Percentiles rank a stretch among this genome's conserved stretches.
Evolutionary conservation across 1,140 invertebrate genomes (phyloP).

Genomic region (Drosophila truncata): DNA sequence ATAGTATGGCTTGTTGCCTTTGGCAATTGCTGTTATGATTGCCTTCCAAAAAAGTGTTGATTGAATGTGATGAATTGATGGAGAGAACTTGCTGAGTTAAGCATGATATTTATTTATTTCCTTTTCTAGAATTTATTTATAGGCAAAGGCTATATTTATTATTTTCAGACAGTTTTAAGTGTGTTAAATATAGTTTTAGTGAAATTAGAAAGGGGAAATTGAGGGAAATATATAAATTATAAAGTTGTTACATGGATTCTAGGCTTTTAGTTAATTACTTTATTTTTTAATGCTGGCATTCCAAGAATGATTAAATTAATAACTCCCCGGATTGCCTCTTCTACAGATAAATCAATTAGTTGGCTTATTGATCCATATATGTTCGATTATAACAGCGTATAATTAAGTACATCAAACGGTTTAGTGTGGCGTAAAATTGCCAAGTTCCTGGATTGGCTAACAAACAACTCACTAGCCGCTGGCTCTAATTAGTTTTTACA

Average conservation of each 20-base stretch:
- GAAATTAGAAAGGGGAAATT: not conserved
- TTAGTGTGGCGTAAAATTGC: conserved; percentile 21
- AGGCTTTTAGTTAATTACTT: too few relatives aligned
- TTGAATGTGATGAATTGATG: conserved; percentile 9
- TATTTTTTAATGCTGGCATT: not conserved
- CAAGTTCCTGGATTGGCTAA: conserved; percentile 19
- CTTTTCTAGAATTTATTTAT: conserved; percentile 1
- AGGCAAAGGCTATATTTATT: not conserved
- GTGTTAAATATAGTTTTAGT: not conserved
- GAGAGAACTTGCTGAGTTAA: not conserved
- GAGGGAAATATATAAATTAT: not conserved
- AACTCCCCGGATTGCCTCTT: not conserved
- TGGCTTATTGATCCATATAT: conserved; percentile 7
- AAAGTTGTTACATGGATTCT: too few relatives aligned
- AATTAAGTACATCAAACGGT: conserved; percentile 23
- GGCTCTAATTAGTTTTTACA: conserved; percentile 16
- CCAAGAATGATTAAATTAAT: conserved; percentile 2
- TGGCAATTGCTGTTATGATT: conserved; percentile 12
- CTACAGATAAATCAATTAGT: conserved; percentile 2
- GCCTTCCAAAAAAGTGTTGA: conserved; percentile 13
- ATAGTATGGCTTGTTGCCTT: conserved; percentile 1
- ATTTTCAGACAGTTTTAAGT: not conserved
- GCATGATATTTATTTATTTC: conserved; percentile 1
- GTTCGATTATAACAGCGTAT: not conserved
- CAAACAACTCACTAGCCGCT: conserved; percentile 3